These are phyloP conservation scores for Heliconius charithonia DNA, from an alignment of 2,888 invertebrate species.

Conservation along the genomic window DNA sequence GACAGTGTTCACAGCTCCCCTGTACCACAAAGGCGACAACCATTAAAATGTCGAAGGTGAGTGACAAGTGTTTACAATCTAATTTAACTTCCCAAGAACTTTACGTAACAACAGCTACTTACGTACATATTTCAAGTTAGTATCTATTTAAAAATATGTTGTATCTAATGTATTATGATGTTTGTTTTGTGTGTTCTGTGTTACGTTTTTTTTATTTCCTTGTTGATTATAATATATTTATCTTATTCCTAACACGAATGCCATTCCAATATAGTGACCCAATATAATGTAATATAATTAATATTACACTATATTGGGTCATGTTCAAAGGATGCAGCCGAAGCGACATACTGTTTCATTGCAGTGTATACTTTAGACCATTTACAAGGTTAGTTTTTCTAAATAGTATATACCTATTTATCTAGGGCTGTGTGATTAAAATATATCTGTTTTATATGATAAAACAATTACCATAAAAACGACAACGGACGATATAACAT, in stretches of 20 bases:
- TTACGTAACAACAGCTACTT: not conserved
- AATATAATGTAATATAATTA: too few relatives aligned
- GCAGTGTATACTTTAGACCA: constrained; percentile 7
- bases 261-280: not conserved
- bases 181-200: not conserved
- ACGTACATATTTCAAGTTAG: not conserved
- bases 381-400: constrained; percentile 11
- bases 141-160: not conserved
- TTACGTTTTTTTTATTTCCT: not conserved
- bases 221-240: not conserved
- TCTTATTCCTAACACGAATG: not conserved
- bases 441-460: not conserved
- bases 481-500: not conserved
- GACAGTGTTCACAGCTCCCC: constrained; percentile 92
- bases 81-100: constrained; percentile 6
- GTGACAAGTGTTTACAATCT: constrained; percentile 34
- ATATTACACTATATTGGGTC: not conserved
- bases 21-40: constrained; percentile 85
- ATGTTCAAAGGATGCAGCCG: constrained; percentile 13
- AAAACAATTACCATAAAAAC: not conserved
- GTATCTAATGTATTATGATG: not conserved
- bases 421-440: not conserved
- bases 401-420: not conserved
- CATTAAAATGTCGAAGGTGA: constrained; percentile 85
- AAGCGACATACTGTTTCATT: constrained; percentile 12